Percentiles rank a stretch among this genome's conserved stretches.
Conservation (phyloP, 1,140 invertebrate genomes). For the Steinernema khuongi region DNA sequence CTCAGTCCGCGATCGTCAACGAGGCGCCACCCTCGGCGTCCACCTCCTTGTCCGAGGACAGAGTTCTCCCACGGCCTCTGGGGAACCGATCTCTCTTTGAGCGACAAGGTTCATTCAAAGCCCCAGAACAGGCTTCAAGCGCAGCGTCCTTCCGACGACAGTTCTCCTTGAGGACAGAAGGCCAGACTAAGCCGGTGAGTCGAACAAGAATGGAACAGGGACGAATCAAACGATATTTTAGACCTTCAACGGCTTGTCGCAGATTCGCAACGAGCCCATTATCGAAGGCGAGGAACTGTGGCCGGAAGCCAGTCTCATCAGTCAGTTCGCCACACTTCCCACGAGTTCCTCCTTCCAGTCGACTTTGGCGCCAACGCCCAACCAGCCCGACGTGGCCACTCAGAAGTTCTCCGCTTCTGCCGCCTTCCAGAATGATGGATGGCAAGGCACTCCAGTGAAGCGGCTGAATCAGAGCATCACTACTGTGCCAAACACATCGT, state of each 20-base stretch:
- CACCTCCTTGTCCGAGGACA: conserved; percentile 19
- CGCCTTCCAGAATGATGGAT: conserved; percentile 3
- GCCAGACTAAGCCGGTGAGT: conserved; percentile 23
- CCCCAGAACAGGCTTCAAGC: conserved; percentile 22
- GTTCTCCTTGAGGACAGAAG: conserved; percentile 36
- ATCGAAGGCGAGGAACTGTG: conserved; percentile 52
- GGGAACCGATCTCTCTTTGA: conserved; percentile 15
- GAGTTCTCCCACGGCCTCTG: not conserved
- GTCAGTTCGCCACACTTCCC: not conserved
- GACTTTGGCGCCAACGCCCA: not conserved
- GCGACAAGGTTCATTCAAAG: conserved; percentile 44
- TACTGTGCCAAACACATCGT: not conserved
- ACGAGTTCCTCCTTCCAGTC: not conserved
- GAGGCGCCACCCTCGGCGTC: conserved; percentile 25
- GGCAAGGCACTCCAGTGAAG: conserved; percentile 3
- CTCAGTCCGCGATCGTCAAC: conserved; percentile 52
- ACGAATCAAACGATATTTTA: conserved; percentile 25
- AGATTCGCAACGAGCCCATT: conserved; percentile 52
- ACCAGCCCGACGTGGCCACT: conserved; percentile 1
- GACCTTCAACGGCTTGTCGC: conserved; percentile 24
- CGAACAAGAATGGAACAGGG: not conserved
- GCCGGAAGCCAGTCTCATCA: conserved; percentile 7
- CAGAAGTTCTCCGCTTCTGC: not conserved
- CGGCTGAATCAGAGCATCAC: not conserved
- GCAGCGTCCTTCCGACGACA: conserved; percentile 30